These are phyloP conservation scores for Ranitomeya variabilis DNA, from an alignment of 2,113 vertebrate species.

Conservation along the genomic window DNA sequence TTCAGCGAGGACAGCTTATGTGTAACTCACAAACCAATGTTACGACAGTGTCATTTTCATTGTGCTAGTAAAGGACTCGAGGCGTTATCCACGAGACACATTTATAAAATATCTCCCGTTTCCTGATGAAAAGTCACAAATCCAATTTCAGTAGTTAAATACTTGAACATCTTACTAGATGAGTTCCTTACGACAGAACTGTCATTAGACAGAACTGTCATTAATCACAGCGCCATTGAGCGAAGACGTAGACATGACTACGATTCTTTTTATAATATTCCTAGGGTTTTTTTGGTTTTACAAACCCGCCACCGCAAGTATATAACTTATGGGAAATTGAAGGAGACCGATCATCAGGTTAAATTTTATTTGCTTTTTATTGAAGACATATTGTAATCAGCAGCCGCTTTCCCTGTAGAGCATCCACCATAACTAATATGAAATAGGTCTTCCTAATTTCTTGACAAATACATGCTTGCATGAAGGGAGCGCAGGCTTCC, in stretches of 20 bases:
- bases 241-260: background rate
- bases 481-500: background rate
- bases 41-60: background rate
- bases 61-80: background rate
- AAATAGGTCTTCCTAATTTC: background rate
- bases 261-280: background rate
- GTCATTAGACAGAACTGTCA: background rate
- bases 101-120: background rate
- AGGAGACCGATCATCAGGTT: background rate
- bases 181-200: background rate
- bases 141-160: constrained; percentile 10
- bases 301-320: background rate
- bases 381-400: background rate
- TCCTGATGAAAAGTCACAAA: background rate
- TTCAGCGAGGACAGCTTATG: too few relatives aligned
- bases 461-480: background rate
- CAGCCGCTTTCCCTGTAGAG: background rate
- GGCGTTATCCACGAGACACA: background rate
- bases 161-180: background rate
- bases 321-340: background rate
- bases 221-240: background rate
- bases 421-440: background rate
- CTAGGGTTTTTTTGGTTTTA: background rate
- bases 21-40: background rate
- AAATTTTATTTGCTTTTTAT: background rate